Evolutionary conservation across 2,113 vertebrate genomes (phyloP).

Genomic region (Dolichotis patagonum): DNA sequence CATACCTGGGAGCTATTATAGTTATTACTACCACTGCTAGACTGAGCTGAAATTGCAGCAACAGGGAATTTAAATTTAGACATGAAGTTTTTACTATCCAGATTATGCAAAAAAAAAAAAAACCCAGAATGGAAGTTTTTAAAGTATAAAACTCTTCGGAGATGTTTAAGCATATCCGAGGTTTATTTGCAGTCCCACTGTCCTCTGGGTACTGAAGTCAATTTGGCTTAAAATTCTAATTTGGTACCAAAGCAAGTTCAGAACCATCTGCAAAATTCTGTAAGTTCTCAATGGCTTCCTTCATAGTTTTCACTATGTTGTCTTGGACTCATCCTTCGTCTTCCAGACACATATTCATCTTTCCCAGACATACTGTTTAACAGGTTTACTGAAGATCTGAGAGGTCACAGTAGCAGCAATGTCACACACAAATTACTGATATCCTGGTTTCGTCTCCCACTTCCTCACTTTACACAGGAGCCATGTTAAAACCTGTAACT

Average conservation of each 20-base stretch:
- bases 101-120: constrained; percentile 40
- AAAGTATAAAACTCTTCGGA: constrained; percentile 35
- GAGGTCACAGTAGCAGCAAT: background rate
- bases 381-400: constrained; percentile 7
- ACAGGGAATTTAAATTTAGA: constrained; percentile 57
- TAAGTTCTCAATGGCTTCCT: background rate
- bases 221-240: constrained; percentile 37
- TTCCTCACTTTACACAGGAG: background rate
- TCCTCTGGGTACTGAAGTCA: background rate
- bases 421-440: background rate
- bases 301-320: background rate
- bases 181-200: background rate
- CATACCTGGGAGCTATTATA: constrained; percentile 51
- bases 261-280: background rate
- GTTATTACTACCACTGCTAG: constrained; percentile 51
- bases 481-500: background rate
- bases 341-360: background rate
- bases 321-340: background rate
- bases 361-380: background rate
- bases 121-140: background rate
- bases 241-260: background rate
- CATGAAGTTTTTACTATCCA: constrained; percentile 30
- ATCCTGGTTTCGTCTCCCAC: background rate
- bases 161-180: background rate
- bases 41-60: constrained; percentile 54